phyloP scores from a whole-genome alignment of 2,113 vertebrate genomes.

The Mirounga angustirostris region DNA sequence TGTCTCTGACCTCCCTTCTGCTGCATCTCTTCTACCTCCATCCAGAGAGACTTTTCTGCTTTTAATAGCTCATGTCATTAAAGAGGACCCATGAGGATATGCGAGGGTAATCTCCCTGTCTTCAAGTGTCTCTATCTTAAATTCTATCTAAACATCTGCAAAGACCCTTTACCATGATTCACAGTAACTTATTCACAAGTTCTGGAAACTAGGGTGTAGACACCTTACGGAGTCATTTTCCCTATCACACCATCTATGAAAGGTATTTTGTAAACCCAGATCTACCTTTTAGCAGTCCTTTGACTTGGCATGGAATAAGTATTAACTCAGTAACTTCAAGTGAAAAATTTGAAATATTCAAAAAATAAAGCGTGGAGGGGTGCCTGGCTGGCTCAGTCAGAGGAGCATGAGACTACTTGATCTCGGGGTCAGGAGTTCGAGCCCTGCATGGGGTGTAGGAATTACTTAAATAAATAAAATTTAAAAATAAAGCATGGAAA shows the following conservation, averaged over 20 bases:
- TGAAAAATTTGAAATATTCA: slow-evolving; percentile 17
- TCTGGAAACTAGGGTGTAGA: background rate
- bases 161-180: background rate
- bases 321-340: slow-evolving; percentile 1
- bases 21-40: background rate
- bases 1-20: background rate
- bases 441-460: background rate
- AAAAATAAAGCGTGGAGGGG: background rate
- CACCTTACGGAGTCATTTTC: background rate
- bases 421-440: background rate
- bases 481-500: background rate
- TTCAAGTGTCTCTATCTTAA: background rate
- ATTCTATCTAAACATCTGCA: background rate
- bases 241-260: background rate
- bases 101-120: background rate
- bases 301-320: background rate
- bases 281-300: background rate
- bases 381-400: background rate
- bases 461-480: background rate
- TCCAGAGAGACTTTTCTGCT: background rate
- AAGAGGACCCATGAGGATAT: background rate
- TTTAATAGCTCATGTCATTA: background rate
- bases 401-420: background rate
- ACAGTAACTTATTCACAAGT: background rate
- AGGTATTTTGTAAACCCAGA: background rate